Percentiles rank a stretch among this genome's conserved stretches.
These are phyloP conservation scores for Acrocephalus scirpaceus DNA, from an alignment of 2,797 vertebrate species.

Conservation along the genomic window DNA sequence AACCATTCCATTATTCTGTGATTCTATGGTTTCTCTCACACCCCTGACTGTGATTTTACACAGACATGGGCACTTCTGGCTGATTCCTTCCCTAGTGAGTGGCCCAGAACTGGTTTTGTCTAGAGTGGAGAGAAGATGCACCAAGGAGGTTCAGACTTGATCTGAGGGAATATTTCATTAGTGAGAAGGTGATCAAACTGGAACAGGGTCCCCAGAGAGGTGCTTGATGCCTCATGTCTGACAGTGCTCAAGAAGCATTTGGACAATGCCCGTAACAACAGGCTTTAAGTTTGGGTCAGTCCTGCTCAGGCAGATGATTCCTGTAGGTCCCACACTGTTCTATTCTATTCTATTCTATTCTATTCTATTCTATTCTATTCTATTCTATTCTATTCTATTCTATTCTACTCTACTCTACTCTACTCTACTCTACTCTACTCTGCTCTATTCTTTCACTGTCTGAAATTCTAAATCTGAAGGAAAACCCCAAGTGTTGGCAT, in stretches of 20 bases:
- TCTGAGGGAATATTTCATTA: not conserved
- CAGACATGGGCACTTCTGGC: not conserved
- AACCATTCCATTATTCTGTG: not conserved
- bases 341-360: not conserved
- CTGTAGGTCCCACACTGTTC: not conserved
- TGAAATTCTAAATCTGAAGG: not conserved
- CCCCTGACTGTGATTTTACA: not conserved
- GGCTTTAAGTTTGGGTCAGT: not conserved
- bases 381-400: not conserved
- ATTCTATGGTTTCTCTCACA: not conserved
- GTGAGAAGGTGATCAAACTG: not conserved
- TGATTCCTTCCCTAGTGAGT: not conserved
- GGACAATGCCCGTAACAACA: not conserved
- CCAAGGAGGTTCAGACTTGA: not conserved
- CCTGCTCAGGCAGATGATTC: not conserved
- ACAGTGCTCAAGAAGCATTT: not conserved
- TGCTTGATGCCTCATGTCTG: not conserved
- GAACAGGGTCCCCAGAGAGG: not conserved
- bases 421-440: too few relatives aligned
- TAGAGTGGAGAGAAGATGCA: not conserved
- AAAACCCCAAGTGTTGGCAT: not conserved
- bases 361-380: not conserved
- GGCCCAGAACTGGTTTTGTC: not conserved
- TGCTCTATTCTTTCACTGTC: not conserved
- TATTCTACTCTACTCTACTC: too few relatives aligned